These are phyloP conservation scores for Lapara coniferarum DNA, from an alignment of 2,888 invertebrate species.

Conservation along the genomic window DNA sequence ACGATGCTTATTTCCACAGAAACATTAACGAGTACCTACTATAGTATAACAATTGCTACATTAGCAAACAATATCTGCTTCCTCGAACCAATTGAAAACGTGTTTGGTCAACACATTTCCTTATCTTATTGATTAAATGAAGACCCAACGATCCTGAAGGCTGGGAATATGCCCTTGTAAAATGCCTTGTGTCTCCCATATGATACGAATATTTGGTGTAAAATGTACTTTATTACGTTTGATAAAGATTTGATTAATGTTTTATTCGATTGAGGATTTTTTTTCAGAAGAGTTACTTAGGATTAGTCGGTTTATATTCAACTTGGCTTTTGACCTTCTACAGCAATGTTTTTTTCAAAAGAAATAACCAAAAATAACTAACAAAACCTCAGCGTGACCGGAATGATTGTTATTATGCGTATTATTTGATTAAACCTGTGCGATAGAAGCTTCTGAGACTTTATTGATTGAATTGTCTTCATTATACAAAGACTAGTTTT, in stretches of 20 bases:
- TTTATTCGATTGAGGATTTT: no score
- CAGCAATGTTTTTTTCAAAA: neutral
- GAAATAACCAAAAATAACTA: neutral
- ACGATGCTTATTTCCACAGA: constrained; percentile 1
- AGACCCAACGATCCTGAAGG: constrained; percentile 31
- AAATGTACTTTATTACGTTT: no score
- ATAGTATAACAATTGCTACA: constrained; percentile 5
- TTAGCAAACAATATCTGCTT: constrained; percentile 20
- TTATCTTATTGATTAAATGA: constrained; percentile 50
- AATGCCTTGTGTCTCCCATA: neutral
- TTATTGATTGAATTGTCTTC: constrained; percentile 8
- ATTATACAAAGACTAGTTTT: constrained; percentile 24
- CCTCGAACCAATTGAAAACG: constrained; percentile 24
- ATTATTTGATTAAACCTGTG: neutral
- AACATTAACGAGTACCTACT: neutral
- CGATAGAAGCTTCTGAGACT: neutral
- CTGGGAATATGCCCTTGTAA: neutral
- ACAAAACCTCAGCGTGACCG: no score
- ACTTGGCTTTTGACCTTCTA: no score
- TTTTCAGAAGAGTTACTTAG: no score
- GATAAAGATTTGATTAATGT: no score
- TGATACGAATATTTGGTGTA: neutral
- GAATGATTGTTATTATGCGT: neutral
- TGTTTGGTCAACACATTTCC: constrained; percentile 34
- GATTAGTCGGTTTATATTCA: no score